Percentiles rank a stretch among this genome's conserved stretches.
phyloP scores from a whole-genome alignment of 2,888 invertebrate genomes.

The Harmothoe impar region DNA sequence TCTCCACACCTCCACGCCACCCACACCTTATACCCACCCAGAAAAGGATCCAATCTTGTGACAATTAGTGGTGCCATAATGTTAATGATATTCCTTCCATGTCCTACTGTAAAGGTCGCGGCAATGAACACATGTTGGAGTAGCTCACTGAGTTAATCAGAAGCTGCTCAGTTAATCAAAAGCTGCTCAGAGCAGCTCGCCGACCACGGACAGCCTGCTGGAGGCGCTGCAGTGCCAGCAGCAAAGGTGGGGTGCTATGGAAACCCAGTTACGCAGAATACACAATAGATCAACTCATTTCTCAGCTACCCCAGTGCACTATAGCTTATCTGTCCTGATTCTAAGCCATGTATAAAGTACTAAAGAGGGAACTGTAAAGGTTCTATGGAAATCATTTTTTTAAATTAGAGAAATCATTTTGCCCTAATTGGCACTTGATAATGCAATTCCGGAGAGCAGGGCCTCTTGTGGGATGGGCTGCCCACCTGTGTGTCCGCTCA shows the following conservation, averaged over 20 bases:
- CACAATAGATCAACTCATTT: too few relatives aligned
- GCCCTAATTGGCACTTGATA: too few relatives aligned
- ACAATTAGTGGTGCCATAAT: neutral
- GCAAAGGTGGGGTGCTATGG: too few relatives aligned
- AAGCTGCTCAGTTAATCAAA: neutral
- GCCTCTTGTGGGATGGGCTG: neutral
- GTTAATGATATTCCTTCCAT: constrained; percentile 15
- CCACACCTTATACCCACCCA: neutral
- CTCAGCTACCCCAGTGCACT: too few relatives aligned
- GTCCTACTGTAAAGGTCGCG: neutral
- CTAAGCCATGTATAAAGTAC: too few relatives aligned
- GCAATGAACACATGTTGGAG: neutral
- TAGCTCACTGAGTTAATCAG: neutral
- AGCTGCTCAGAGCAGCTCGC: neutral
- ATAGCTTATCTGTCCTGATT: too few relatives aligned
- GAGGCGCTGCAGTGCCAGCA: neutral
- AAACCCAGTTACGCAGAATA: too few relatives aligned
- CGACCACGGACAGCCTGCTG: neutral
- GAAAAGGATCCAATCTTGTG: neutral
- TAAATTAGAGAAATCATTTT: too few relatives aligned
- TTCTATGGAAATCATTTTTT: too few relatives aligned
- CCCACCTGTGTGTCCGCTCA: neutral
- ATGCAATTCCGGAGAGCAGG: too few relatives aligned
- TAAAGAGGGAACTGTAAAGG: too few relatives aligned
- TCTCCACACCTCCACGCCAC: neutral